Conservation (phyloP, 1,140 invertebrate genomes). For the Anoplophora glabripennis region DNA sequence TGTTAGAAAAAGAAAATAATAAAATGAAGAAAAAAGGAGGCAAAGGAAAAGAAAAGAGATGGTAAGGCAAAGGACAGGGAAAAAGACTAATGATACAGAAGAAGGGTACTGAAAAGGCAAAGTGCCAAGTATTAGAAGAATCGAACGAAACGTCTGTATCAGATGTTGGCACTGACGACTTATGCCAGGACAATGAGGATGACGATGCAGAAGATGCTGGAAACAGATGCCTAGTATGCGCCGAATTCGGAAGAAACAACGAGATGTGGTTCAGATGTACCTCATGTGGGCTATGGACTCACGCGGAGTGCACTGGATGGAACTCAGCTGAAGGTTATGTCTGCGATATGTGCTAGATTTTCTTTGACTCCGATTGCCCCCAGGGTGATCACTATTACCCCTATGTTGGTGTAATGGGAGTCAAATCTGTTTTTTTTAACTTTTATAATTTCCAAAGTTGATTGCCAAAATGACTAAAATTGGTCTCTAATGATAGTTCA, state of each 20-base stretch:
- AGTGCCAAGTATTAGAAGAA: constrained; percentile 6
- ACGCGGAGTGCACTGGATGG: constrained; percentile 38
- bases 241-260: too few species aligned
- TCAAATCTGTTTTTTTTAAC: constrained; percentile 1
- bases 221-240: too few species aligned
- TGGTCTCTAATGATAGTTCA: too few species aligned
- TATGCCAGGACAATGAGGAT: constrained; percentile 35
- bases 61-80: constrained; percentile 9
- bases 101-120: constrained; percentile 9
- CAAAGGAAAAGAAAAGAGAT: background rate
- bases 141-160: constrained; percentile 19
- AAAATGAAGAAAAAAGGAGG: background rate
- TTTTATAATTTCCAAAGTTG: constrained; percentile 6
- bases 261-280: too few species aligned
- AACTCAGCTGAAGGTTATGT: constrained; percentile 36
- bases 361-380: background rate
- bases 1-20: too few species aligned
- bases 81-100: constrained; percentile 8
- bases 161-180: constrained; percentile 30
- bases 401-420: constrained; percentile 12
- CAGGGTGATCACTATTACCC: constrained; percentile 15
- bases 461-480: background rate
- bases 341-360: constrained; percentile 32
- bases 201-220: constrained; percentile 34
- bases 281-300: too few species aligned